Evolutionary conservation across 2,113 vertebrate genomes (phyloP), one percentile per base, ranked within the genome.

Genomic region (Ictalurus furcatus): DNA sequence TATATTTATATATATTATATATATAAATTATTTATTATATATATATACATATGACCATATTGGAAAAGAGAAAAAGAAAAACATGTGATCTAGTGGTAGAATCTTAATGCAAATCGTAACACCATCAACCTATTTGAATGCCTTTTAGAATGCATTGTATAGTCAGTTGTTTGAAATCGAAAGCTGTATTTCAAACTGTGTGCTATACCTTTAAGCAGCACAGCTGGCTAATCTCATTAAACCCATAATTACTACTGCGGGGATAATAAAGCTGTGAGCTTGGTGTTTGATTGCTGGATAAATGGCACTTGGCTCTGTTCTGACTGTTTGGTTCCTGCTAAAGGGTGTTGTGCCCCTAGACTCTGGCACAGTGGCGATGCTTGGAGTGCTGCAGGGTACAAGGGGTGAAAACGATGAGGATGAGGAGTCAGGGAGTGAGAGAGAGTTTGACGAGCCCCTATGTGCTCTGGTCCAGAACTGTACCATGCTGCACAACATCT

Each of bases 381-480:
- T 93, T 54, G 92, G 92, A 76, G 90, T 30, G 56, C 85, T 92
- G 84, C 90, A 92, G 37, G 93, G 81, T 16, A 89, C 89, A 28
- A 92, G 90, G 76, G 93, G 93, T 63, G 89, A 90, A 90, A 93
- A 95, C 87, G 92, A 92, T 17, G 94, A 95, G 12, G 94, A 94
- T 1, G 93, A 95, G 14, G 94, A 94, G 21, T 94, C 93, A 71
- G 92, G 89, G 63, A 91, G 82, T 11, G 92, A 93, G 71, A 91
- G 80, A 52, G 94, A 93, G 37, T 95, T 95, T 71, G 92, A 93
- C 0, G 95, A 94, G 74, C 95, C 95, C 0, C 89, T 96, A 83
- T 94, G 93, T 58, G 90, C 95, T 84, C 92, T 96, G 93, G 95
- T 96, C 90, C 94, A 96, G 93, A 96, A 96, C 94, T 96, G 95